Conservation (phyloP, 2,888 invertebrate species). For the Torymus auratus region DNA sequence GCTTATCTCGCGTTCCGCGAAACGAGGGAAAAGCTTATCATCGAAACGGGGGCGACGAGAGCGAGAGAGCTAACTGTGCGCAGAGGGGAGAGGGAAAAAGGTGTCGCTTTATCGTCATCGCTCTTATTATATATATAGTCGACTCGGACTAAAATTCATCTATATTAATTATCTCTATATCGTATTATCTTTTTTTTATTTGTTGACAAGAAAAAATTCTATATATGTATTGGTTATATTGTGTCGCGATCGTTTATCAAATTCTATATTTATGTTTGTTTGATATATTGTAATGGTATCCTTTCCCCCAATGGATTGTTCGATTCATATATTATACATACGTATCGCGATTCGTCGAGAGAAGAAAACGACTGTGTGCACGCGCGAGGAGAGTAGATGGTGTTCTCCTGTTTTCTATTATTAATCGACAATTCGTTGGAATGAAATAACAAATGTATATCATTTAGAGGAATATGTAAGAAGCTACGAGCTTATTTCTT, state of each 20-base stretch:
- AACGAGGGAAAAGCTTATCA: slow-evolving; percentile 52
- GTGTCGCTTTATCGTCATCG: slow-evolving; percentile 34
- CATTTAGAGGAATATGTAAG: slow-evolving; percentile 18
- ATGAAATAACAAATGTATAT: slow-evolving; percentile 27
- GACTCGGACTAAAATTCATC: too few relatives aligned
- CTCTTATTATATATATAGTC: slow-evolving; percentile 7
- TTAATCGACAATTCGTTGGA: slow-evolving; percentile 11
- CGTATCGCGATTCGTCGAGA: slow-evolving; percentile 7
- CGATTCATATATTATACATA: slow-evolving; percentile 5
- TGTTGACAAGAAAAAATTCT: slow-evolving; percentile 17
- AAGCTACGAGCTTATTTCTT: slow-evolving; percentile 35
- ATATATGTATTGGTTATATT: slow-evolving; percentile 17
- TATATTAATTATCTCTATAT: too few relatives aligned
- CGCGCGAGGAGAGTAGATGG: not conserved
- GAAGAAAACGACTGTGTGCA: slow-evolving; percentile 1
- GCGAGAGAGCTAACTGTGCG: not conserved
- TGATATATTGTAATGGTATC: not conserved
- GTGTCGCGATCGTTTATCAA: slow-evolving; percentile 22
- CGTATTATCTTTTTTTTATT: slow-evolving; percentile 23
- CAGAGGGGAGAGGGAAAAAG: slow-evolving; percentile 13
- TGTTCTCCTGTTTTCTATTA: not conserved
- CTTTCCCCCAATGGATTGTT: slow-evolving; percentile 37
- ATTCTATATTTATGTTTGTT: slow-evolving; percentile 48
- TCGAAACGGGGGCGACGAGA: slow-evolving; percentile 43
- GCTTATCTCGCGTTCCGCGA: slow-evolving; percentile 61